These are phyloP conservation scores for Euura saliciscinereae DNA, from an alignment of 1,140 invertebrate genomes.

Conservation along the genomic window DNA sequence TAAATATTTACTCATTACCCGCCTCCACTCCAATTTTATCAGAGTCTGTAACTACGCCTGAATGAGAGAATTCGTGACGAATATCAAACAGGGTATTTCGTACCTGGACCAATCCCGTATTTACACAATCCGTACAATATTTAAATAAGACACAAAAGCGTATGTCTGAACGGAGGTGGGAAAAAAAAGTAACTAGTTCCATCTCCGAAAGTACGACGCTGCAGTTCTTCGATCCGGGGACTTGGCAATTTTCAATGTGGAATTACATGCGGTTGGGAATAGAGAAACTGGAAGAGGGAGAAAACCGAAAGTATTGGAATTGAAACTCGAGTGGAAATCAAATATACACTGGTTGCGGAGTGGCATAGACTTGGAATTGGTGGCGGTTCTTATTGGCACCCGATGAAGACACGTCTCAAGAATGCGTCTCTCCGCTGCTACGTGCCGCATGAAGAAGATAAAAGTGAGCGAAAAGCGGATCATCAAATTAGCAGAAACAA, in stretches of 20 bases:
- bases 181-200: background rate
- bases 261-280: background rate
- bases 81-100: background rate
- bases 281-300: background rate
- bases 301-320: no score
- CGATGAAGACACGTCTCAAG: no score
- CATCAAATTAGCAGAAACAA: no score
- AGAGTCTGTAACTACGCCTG: background rate
- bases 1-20: no score
- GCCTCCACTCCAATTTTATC: no score
- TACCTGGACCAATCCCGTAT: background rate
- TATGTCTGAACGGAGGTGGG: background rate
- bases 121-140: background rate
- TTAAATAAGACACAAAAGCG: background rate
- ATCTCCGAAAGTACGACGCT: background rate
- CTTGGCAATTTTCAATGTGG: background rate
- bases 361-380: no score
- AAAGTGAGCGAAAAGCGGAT: no score
- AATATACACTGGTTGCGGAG: no score
- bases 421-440: no score
- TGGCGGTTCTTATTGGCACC: no score
- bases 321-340: no score
- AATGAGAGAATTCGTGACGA: background rate
- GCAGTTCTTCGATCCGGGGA: background rate
- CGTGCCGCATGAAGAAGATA: no score